A percentile compares a stretch with the other conserved stretches of the same genome.
phyloP scores from a whole-genome alignment of 2,113 vertebrate genomes.

The Gnathonemus longibarbis region DNA sequence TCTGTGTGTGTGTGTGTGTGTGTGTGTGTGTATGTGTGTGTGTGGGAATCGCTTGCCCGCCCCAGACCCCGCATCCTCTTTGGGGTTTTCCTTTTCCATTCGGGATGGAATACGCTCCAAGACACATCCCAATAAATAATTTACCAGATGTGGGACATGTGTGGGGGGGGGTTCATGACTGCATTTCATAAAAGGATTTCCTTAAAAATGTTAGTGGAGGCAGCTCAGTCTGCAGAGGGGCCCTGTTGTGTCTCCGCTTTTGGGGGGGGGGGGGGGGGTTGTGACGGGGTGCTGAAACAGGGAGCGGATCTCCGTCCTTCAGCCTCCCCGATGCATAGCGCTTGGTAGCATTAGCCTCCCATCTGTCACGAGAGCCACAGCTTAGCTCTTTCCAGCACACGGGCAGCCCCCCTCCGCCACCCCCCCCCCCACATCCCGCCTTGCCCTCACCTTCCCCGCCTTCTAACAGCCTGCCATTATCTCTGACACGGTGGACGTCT shows the following conservation, averaged over 20 bases:
- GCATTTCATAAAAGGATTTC: constrained; percentile 23
- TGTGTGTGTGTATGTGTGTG: background rate
- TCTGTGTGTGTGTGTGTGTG: constrained; percentile 8
- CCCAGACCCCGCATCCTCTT: background rate
- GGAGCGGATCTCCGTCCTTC: background rate
- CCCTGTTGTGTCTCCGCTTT: background rate
- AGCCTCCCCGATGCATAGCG: background rate
- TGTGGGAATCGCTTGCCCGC: background rate
- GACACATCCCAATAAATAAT: constrained; percentile 41
- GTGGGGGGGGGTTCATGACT: constrained; percentile 25
- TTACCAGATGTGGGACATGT: constrained; percentile 26
- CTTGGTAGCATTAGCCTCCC: no score
- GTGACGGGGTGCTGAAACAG: background rate
- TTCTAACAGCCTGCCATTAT: background rate
- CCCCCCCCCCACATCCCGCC: background rate
- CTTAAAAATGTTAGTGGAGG: background rate
- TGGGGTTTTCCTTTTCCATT: constrained; percentile 7
- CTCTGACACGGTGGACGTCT: background rate
- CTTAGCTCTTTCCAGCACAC: background rate
- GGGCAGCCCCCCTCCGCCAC: background rate
- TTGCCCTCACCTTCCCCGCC: background rate
- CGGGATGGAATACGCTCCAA: constrained; percentile 1
- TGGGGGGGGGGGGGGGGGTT: background rate
- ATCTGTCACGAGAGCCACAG: background rate
- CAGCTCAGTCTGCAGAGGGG: background rate